Evolutionary conservation across 2,797 vertebrate genomes (phyloP), one percentile per base, ranked within the genome.

Genomic region (Rhyacichthys aspro): DNA sequence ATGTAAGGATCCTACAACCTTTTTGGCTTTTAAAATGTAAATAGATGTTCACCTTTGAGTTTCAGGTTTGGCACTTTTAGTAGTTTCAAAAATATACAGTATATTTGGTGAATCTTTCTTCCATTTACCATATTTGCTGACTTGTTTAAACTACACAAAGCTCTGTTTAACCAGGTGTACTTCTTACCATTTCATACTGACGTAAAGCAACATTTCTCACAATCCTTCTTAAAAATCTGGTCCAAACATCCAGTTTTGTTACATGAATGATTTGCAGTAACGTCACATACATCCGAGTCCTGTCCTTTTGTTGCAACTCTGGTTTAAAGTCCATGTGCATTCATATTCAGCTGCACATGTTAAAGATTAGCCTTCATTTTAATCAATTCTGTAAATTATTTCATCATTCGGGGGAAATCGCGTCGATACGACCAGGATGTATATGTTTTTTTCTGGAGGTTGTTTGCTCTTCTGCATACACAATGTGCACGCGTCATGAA

Each of bases 311-410:
- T 60, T 28, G 43, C 59, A 74, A 68, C 69, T 7, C 8, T 41
- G 4, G 36, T 59, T 47, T 11, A 46, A 55, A 70, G 50, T 59
- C 70, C 60, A 34, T 78, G 71, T 9, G 56, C 74, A 63, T 84
- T 79, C 70, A 69, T 41, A 76, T 71, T 57, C 78, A 46, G 55
- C 70, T 62, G 5, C 11, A 52, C 65, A 70, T 55, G 2, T 1
- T 86, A 75, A 83, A 84, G 77, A 79, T 83, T 78, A 87, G 78
- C 70, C 81, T 84, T 86, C 75, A 71, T 84, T 74, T 72, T 59
- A 62, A 85, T 88, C 74, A 79, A 77, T 82, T 71, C 72, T 72
- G 70, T 84, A 67, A 88, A 89, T 89, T 62, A 88, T 87, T 88
- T 86, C 76, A 82, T 77, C 80, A 73, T 77, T 81, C 67, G 42